Evolutionary conservation across 2,113 vertebrate species (phyloP), one percentile per base, ranked within the genome.

Genomic region (Acrocephalus kingi): DNA sequence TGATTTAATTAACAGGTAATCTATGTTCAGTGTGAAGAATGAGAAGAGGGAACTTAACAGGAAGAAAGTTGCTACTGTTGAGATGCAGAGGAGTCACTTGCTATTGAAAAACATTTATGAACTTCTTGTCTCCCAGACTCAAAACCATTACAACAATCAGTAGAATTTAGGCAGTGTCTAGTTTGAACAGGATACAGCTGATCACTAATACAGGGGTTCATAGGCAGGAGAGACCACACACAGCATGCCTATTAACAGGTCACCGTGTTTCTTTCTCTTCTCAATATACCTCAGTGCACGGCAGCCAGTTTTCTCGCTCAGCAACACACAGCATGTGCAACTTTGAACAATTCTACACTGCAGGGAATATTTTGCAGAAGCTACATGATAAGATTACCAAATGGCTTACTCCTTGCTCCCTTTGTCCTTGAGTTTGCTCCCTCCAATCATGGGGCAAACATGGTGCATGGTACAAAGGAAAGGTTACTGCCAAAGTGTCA

Each of bases 371-470:
- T 98, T 97, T 97, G 95, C 96, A 98, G 96, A 95, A 96, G 82
- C 96, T 94, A 95, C 97, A 98, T 94, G 96, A 96, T 96, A 96
- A 96, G 97, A 96, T 97, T 98, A 95, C 91, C 95, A 96, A 97
- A 96, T 94, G 92, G 76, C 92, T 97, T 91, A 94, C 90, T 94
- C 96, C 86, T 94, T 94, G 94, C 95, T 97, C 94, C 92, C 78
- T 98, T 98, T 98, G 97, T 97, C 97, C 97, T 98, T 97, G 96
- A 85, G 84, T 97, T 97, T 97, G 73, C 90, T 97, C 74, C 87
- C 88, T 94, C 94, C 96, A 92, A 51, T 81, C 94, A 89, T n/a
- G 83, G 97, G 91, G 80, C 87, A 96, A 95, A 73, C 51, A 91
- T 11, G 18, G 83, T 14, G 28, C 48, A 20, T 69, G 90, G 56